A percentile compares a stretch with the other conserved stretches of the same genome.
phyloP scores from a whole-genome alignment of 2,113 vertebrate genomes.

The Erinaceus europaeus region DNA sequence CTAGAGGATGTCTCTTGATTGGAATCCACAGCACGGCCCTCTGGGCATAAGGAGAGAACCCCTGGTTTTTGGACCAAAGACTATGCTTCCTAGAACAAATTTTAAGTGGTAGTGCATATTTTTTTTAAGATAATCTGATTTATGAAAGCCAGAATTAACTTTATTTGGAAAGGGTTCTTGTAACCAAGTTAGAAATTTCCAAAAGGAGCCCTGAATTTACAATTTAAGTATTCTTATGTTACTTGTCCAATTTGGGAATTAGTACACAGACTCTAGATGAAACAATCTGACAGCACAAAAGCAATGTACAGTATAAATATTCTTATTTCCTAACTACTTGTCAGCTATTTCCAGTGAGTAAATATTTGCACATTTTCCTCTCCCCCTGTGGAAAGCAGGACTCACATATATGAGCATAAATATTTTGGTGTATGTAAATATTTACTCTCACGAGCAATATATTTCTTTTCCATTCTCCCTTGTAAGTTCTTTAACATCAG shows the following conservation, averaged over 20 bases:
- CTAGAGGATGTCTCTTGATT: background rate
- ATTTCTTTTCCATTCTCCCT: constrained; percentile 68
- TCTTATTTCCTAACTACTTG: constrained; percentile 72
- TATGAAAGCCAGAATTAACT: constrained; percentile 50
- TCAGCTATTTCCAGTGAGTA: constrained; percentile 72
- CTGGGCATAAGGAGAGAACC: background rate
- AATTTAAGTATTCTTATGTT: constrained; percentile 56
- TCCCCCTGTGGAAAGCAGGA: constrained; percentile 65
- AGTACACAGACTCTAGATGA: constrained; percentile 55
- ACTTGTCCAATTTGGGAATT: constrained; percentile 64
- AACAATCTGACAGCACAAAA: constrained; percentile 67
- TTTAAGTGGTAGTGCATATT: constrained; percentile 32
- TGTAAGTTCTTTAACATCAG: constrained; percentile 67
- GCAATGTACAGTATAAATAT: constrained; percentile 69
- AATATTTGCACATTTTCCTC: constrained; percentile 71
- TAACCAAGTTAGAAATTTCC: constrained; percentile 30
- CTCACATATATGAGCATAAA: constrained; percentile 76
- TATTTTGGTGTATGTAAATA: constrained; percentile 76
- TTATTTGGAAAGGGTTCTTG: constrained; percentile 16
- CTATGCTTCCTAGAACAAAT: constrained; percentile 44
- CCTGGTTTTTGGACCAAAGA: constrained; percentile 21
- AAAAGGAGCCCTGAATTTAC: constrained; percentile 45
- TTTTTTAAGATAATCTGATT: constrained; percentile 54
- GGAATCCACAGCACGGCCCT: background rate
- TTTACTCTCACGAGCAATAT: constrained; percentile 68